These are phyloP conservation scores for Pimpla rufipes DNA, from an alignment of 2,888 invertebrate genomes.

Conservation along the genomic window DNA sequence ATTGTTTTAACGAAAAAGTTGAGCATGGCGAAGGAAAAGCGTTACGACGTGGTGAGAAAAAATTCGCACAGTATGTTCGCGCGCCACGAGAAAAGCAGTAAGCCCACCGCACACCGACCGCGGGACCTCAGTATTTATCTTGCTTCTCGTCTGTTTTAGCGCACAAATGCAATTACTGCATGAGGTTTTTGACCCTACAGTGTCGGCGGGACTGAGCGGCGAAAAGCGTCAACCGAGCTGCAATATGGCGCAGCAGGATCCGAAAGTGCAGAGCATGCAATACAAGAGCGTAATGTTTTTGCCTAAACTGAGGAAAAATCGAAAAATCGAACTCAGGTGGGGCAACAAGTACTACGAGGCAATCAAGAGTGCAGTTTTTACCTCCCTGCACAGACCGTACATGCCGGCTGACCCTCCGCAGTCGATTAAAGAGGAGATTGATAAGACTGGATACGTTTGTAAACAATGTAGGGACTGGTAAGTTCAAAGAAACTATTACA, in stretches of 20 bases:
- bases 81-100: background rate
- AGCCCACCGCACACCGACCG: background rate
- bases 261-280: conserved; percentile 3
- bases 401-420: conserved; percentile 76
- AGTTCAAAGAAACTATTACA: conserved; percentile 55
- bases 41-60: conserved; percentile 34
- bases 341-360: conserved; percentile 76
- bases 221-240: background rate
- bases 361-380: conserved; percentile 79
- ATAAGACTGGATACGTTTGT: conserved; percentile 74
- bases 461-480: conserved; percentile 81
- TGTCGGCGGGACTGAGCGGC: background rate
- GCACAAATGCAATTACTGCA: background rate
- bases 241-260: conserved; percentile 34
- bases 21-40: conserved; percentile 24
- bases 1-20: conserved; percentile 57
- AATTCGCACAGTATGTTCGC: conserved; percentile 22
- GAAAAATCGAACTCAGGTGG: conserved; percentile 74
- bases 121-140: background rate
- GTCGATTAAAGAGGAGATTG: conserved; percentile 69
- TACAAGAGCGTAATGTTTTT: conserved; percentile 21
- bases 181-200: background rate
- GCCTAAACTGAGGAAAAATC: conserved; percentile 78
- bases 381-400: conserved; percentile 73
- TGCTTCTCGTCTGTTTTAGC: conserved; percentile 20